Evolutionary conservation across 2,888 invertebrate genomes (phyloP).

Genomic region (Teinopalpus imperialis): DNA sequence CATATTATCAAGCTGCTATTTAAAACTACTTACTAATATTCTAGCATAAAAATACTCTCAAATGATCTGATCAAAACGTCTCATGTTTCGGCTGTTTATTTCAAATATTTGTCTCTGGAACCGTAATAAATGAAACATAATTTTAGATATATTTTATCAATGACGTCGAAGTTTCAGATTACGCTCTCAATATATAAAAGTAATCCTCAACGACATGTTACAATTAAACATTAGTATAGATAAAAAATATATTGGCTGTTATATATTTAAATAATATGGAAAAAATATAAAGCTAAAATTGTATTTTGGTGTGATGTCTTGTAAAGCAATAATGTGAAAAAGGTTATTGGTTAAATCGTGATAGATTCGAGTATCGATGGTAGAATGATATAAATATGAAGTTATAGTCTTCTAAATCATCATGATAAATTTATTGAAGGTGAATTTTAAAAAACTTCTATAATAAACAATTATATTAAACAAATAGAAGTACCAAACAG

Average conservation of each 20-base stretch:
- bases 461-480: too few relatives aligned
- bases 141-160: constrained; percentile 6
- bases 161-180: not conserved
- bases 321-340: not conserved
- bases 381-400: too few relatives aligned
- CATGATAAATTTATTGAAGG: too few relatives aligned
- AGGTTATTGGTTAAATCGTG: too few relatives aligned
- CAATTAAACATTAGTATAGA: constrained; percentile 41
- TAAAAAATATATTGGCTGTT: constrained; percentile 2
- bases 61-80: constrained; percentile 8
- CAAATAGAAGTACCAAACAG: too few relatives aligned
- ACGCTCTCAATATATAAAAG: not conserved
- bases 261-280: not conserved
- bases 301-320: constrained; percentile 1
- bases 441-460: too few relatives aligned
- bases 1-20: not conserved
- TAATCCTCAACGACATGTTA: constrained; percentile 40
- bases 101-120: not conserved
- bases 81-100: constrained; percentile 4
- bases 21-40: not conserved
- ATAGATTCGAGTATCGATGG: too few relatives aligned
- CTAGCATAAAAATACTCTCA: not conserved
- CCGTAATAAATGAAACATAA: constrained; percentile 1
- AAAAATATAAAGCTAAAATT: not conserved
- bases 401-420: too few relatives aligned